Base-by-base conservation (phyloP, 2,797 vertebrate species). In the Diplodus sargus region DNA sequence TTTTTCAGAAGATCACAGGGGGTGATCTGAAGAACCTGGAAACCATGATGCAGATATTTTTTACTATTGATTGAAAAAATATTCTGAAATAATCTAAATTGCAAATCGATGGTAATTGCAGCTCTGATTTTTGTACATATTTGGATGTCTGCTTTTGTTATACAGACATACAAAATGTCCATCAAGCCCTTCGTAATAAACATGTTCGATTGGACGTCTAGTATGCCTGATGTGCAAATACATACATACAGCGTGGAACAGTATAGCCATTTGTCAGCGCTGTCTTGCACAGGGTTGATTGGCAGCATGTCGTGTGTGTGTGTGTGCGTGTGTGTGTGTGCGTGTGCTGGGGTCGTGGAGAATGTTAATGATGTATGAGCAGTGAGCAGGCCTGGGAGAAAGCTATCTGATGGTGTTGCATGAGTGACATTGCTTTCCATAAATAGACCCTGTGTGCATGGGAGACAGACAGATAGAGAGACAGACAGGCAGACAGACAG, bases 361-460 rank as follows among this genome's bases (percentile, higher is more conserved):
- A 90, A 93, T 92, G 93, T 93, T 94, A 95, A 94, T 94, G 94
- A 93, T 94, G 90, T 90, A 94, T 93, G 93, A 94, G 94, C 90
- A 82, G 86, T 68, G 88, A 91, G 90, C 92, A 92, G 91, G 89
- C 83, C 83, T 76, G 88, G 86, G 86, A 92, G 91, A 91, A 90
- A 93, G 89, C 87, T 90, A 93, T 94, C 91, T 93, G 91, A 91
- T 93, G 93, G 91, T 89, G 86, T 90, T 93, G 93, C 90, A 81
- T 95, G 94, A 94, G 93, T 94, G 94, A 95, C 94, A 94, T 94
- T 91, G 91, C 91, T 88, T 92, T 93, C 94, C 93, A 94, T 92
- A 95, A 95, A 95, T 95, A 95, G 93, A 91, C 74, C 64, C 74
- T 74, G 83, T 82, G 91, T 85, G 90, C 90, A 80, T 81, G 81